These are phyloP conservation scores for Salvator merianae DNA, from an alignment of 2,113 vertebrate species.

Conservation along the genomic window DNA sequence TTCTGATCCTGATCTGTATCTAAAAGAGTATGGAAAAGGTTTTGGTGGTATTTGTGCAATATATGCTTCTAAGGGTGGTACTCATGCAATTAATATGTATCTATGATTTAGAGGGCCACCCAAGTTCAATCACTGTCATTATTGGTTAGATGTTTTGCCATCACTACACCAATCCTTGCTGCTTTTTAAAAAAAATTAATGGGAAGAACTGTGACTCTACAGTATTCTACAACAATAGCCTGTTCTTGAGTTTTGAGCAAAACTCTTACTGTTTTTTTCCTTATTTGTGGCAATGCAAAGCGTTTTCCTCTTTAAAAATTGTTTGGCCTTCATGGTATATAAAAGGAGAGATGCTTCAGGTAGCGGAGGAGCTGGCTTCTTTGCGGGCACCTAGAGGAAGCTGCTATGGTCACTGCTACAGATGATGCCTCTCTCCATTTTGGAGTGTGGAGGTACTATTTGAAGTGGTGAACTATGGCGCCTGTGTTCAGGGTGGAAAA, in stretches of 20 bases:
- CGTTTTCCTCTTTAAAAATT: background rate
- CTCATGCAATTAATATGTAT: background rate
- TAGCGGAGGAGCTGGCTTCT: too few relatives aligned
- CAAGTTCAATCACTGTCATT: background rate
- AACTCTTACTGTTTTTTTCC: background rate
- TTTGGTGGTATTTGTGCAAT: background rate
- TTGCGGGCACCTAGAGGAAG: too few relatives aligned
- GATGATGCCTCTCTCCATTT: too few relatives aligned
- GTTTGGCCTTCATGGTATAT: background rate
- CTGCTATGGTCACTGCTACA: too few relatives aligned
- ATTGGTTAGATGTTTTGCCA: background rate
- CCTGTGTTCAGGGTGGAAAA: too few relatives aligned
- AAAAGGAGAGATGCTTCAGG: background rate
- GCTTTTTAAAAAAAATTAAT: background rate
- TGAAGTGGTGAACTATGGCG: too few relatives aligned
- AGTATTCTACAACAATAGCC: background rate
- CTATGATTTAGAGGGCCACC: background rate
- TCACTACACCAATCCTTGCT: background rate
- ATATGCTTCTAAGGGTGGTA: background rate
- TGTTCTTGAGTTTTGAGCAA: too few relatives aligned
- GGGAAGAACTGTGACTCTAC: background rate
- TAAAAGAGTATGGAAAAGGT: background rate
- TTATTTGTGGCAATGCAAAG: background rate
- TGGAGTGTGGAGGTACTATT: too few relatives aligned
- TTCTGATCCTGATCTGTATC: background rate